A percentile compares a stretch with the other conserved stretches of the same genome.
Evolutionary conservation across 2,797 vertebrate genomes (phyloP).

Genomic region (Argyrosomus regius): DNA sequence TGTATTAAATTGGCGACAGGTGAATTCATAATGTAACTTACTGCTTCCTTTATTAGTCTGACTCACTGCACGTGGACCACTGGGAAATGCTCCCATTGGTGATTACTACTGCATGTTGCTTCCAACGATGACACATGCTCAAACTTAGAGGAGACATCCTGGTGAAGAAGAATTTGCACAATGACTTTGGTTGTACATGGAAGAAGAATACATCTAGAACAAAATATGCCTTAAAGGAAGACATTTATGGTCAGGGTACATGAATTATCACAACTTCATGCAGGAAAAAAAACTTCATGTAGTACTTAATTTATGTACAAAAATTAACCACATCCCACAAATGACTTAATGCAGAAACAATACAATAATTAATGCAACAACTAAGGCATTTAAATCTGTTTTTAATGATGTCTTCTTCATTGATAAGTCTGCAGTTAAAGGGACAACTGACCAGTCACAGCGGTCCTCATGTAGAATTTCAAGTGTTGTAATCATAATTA

Average conservation of each 20-base stretch:
- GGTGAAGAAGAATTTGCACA: background rate
- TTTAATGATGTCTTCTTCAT: too few species aligned
- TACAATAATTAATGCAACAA: too few species aligned
- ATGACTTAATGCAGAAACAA: too few species aligned
- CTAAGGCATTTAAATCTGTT: too few species aligned
- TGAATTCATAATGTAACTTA: slow-evolving; percentile 31
- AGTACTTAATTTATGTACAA: too few species aligned
- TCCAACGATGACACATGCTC: background rate
- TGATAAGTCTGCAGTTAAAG: too few species aligned
- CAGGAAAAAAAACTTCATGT: too few species aligned
- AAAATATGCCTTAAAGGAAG: background rate
- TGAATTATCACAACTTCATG: too few species aligned
- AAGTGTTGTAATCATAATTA: too few species aligned
- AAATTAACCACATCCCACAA: too few species aligned
- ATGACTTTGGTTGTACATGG: background rate
- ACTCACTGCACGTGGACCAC: slow-evolving; percentile 14
- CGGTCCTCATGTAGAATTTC: too few species aligned
- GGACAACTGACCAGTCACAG: too few species aligned
- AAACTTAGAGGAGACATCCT: background rate
- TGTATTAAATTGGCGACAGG: slow-evolving; percentile 22
- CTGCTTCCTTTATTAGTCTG: slow-evolving; percentile 11
- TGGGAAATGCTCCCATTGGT: slow-evolving; percentile 11
- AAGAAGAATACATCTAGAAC: background rate
- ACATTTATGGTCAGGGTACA: background rate
- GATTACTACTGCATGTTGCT: background rate